phyloP scores from a whole-genome alignment of 1,140 invertebrate genomes.

The Ostrea edulis region DNA sequence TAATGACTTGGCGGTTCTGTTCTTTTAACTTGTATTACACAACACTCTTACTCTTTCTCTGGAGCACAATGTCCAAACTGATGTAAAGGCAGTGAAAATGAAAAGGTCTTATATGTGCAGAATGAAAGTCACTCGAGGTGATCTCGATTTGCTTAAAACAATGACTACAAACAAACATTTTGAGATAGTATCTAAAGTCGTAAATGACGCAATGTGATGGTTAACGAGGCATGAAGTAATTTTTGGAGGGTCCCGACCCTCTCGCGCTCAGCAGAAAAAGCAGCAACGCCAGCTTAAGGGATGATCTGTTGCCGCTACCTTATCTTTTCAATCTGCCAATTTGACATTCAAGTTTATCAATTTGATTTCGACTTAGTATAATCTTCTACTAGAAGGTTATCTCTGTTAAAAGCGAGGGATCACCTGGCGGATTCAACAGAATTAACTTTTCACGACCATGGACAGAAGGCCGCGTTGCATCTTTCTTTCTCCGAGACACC shows the following conservation, averaged over 20 bases:
- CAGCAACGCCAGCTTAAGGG: slow-evolving; percentile 21
- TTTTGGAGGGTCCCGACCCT: slow-evolving; percentile 15
- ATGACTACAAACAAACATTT: slow-evolving; percentile 18
- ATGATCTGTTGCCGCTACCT: slow-evolving; percentile 29
- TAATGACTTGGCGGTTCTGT: slow-evolving; percentile 11
- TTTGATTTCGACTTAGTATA: slow-evolving; percentile 8
- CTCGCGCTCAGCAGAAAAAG: not conserved
- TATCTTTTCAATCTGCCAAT: slow-evolving; percentile 33
- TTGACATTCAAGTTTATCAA: slow-evolving; percentile 43
- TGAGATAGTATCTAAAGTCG: slow-evolving; percentile 13
- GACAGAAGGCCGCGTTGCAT: not conserved
- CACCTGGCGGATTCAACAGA: slow-evolving; percentile 31
- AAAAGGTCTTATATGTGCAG: not conserved
- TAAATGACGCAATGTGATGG: slow-evolving; percentile 25
- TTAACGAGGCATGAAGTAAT: slow-evolving; percentile 31
- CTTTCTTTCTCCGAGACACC: slow-evolving; percentile 40
- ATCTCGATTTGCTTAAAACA: slow-evolving; percentile 6
- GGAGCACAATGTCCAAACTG: not conserved
- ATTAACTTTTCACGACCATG: slow-evolving; percentile 37
- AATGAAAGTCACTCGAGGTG: slow-evolving; percentile 7
- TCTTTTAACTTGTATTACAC: not conserved
- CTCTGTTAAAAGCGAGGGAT: slow-evolving; percentile 34
- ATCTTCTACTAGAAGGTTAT: slow-evolving; percentile 33
- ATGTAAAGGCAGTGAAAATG: not conserved
- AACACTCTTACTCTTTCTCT: not conserved